Evolutionary conservation across 2,888 invertebrate species (phyloP).

Genomic region (Tuberolachnus salignus): DNA sequence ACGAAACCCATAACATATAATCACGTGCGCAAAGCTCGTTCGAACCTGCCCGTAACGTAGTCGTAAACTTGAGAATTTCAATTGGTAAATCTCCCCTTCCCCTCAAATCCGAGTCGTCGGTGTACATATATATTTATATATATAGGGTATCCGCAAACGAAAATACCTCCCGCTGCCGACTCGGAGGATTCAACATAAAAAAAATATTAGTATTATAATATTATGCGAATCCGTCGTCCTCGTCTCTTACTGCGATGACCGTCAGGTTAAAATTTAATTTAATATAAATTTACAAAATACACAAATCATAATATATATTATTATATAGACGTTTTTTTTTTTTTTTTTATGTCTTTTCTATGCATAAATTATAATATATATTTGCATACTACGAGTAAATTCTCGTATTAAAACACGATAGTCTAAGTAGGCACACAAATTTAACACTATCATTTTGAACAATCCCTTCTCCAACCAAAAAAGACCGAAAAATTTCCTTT

Average conservation of each 20-base stretch:
- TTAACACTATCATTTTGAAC: too few relatives aligned
- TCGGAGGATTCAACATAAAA: background rate
- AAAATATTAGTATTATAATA: too few relatives aligned
- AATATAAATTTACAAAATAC: conserved; percentile 16
- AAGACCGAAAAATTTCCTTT: too few relatives aligned
- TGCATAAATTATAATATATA: too few relatives aligned
- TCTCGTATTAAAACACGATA: too few relatives aligned
- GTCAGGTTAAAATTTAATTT: background rate
- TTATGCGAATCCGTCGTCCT: background rate
- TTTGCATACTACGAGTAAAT: too few relatives aligned
- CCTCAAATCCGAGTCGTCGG: background rate
- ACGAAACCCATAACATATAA: conserved; percentile 31
- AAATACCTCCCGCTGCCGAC: conserved; percentile 12
- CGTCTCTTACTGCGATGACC: background rate
- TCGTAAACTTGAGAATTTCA: conserved; percentile 49
- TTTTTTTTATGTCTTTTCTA: too few relatives aligned
- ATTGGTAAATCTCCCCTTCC: background rate
- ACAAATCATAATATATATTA: background rate
- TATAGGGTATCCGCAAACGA: background rate
- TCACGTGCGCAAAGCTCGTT: background rate
- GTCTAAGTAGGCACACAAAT: too few relatives aligned
- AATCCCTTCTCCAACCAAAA: too few relatives aligned
- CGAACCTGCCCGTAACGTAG: background rate
- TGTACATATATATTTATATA: background rate
- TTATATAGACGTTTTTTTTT: too few relatives aligned